Evolutionary conservation across 2,797 vertebrate genomes (phyloP), one percentile per base, ranked within the genome.

Genomic region (Petrocephalus sullivani): DNA sequence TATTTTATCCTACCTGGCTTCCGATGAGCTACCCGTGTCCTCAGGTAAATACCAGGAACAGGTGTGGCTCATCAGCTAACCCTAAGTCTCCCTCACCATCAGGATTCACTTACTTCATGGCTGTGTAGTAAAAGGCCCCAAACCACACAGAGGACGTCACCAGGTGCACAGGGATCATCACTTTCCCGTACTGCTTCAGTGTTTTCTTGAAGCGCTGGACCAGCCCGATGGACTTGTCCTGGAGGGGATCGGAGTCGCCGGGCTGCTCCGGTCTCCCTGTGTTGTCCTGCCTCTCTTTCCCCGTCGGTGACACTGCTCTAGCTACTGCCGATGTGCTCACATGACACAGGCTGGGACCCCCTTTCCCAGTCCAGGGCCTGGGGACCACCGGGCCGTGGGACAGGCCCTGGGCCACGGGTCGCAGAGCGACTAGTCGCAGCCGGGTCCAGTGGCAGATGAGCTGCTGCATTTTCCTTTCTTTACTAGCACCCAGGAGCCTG

Each of bases 181-280:
- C 98, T 94, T 99, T 99, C 88, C 98, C 97, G 56, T 99, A 99
- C 89, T 99, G 98, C 92, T 97, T 98, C 92, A 99, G 97, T 57
- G 97, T 98, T 90, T 89, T 98, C 95, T 99, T 98, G 93, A 99
- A 99, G 91, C 98, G 96, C 90, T 98, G 97, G 90, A 95, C 94
- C 0, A 99, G 95, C 71, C 97, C 95, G 37, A 97, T 97, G 88
- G 98, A 98, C 89, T 95, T 97, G 91, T 99, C 98, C 93, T 98
- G 97, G 90, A 99, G 94, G 0, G 98, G 98, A 93, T 99, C 98
- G 19, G 94, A 54, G 51, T 98, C 98, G 75, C n/a, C 14, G 0
- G 21, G 19, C 9, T 87, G 61, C 41, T 51, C 61, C 16, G 61
- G 86, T 10, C 8, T 37, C 56, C 6, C 37, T 3, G 7, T n/a